Evolutionary conservation across 2,888 invertebrate species (phyloP), one percentile per base, ranked within the genome.

Genomic region (Syritta pipiens): DNA sequence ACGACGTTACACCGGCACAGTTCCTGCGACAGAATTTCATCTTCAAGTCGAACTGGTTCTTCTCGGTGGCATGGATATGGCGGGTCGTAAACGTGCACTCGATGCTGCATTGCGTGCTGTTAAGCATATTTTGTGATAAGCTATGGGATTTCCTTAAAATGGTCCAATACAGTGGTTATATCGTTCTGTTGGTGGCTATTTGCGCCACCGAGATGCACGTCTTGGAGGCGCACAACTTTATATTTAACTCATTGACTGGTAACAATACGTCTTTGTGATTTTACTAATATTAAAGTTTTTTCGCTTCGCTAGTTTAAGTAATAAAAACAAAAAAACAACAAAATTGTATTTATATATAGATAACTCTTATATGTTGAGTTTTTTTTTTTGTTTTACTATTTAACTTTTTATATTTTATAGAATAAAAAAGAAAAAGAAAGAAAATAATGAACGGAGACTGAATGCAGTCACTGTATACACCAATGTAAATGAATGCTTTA

Each of bases 41-140:
- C 48, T 93, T 95, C 83, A 92, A 91, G 82, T 94, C 94, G n/a
- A 90, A 92, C 0, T 91, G 92, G 76, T 95, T 95, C 86, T 95
- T 94, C 89, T 89, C 92, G 3, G 91, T 95, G 0, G 92, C 93
- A 0, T 92, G 92, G 86, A 85, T 93, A 62, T 96, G 96, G 96
- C 91, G 95, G 81, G 89, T 95, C 0, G 90, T 94, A 4, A 96
- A 95, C 85, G 93, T 95, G 0, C 95, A 96, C 84, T 93, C 94
- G 35, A 90, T 95, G 82, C 89, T 94, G 30, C 95, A 96, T 86
- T 90, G 93, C 83, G 87, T 96, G 10, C 91, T 96, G 26, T 87
- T 95, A 44, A 93, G 95, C 19, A 92, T 96, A 81, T 95, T 95
- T 89, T 92, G 95, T 88, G 95, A 96, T 90, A 94, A 94, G 85